A percentile compares a stretch with the other conserved stretches of the same genome.
Conservation (phyloP, 2,888 invertebrate species). For the Cantharis rufa region DNA sequence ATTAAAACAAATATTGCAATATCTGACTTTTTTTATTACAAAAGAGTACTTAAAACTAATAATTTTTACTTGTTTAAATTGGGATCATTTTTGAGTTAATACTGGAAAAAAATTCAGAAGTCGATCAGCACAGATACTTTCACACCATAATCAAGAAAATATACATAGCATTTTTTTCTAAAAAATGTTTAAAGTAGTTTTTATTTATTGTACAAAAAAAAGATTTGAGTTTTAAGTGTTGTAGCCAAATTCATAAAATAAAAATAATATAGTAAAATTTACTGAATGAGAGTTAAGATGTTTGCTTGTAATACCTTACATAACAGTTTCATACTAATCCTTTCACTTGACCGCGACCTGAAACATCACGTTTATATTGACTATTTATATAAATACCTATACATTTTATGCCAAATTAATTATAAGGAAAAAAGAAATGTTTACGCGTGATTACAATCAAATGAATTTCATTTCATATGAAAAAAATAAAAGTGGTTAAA, state of each 20-base stretch:
- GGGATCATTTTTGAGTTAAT: neutral
- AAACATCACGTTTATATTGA: conserved; percentile 40
- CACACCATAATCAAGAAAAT: neutral
- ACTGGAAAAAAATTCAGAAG: neutral
- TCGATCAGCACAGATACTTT: neutral
- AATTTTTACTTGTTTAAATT: too few relatives aligned
- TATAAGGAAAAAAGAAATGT: neutral
- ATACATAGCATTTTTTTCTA: too few relatives aligned
- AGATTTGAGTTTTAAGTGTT: too few relatives aligned
- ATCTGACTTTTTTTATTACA: too few relatives aligned
- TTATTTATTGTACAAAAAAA: too few relatives aligned
- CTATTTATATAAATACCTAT: neutral
- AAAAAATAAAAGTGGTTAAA: neutral
- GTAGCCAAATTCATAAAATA: neutral
- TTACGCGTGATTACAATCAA: neutral
- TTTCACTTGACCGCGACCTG: conserved; percentile 49
- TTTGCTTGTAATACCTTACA: conserved; percentile 40
- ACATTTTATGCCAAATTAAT: neutral
- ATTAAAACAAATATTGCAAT: too few relatives aligned
- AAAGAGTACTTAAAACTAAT: too few relatives aligned
- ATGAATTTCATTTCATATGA: neutral
- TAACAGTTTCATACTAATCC: conserved; percentile 47
- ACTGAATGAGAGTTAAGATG: neutral
- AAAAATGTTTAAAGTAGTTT: too few relatives aligned
- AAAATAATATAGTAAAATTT: neutral